A percentile compares a stretch with the other conserved stretches of the same genome.
These are phyloP conservation scores for Drosophila borealis DNA, from an alignment of 2,888 invertebrate species.

Conservation along the genomic window DNA sequence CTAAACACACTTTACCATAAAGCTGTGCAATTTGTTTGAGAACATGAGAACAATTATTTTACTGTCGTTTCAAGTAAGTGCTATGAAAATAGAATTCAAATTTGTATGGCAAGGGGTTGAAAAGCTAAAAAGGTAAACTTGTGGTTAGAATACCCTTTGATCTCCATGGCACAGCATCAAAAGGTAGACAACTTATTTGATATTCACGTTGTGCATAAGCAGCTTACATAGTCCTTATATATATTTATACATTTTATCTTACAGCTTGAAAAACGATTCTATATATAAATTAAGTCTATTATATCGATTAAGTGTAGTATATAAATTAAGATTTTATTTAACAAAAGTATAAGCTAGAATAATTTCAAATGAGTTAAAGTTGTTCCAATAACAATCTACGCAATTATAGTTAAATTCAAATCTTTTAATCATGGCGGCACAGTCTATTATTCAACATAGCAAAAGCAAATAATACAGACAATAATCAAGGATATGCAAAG, in stretches of 20 bases:
- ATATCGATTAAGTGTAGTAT: too few species aligned
- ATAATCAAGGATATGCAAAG: constrained; percentile 6
- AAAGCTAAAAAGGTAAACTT: constrained; percentile 22
- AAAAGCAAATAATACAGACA: too few species aligned
- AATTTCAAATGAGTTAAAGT: too few species aligned
- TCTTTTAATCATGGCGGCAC: too few species aligned
- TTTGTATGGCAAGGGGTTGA: constrained; percentile 1
- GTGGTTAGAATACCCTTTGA: constrained; percentile 26
- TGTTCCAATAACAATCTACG: too few species aligned
- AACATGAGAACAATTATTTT: constrained; percentile 38
- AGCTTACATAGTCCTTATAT: constrained; percentile 27
- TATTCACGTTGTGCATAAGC: constrained; percentile 13
- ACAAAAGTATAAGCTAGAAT: too few species aligned
- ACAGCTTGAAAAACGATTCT: too few species aligned
- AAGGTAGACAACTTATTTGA: constrained; percentile 4
- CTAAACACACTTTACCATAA: constrained; percentile 21
- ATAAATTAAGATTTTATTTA: too few species aligned
- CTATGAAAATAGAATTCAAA: constrained; percentile 12
- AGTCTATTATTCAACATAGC: too few species aligned
- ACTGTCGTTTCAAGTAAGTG: constrained; percentile 15
- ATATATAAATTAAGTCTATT: too few species aligned
- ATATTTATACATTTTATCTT: neutral
- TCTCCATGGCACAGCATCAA: constrained; percentile 13
- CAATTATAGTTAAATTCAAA: too few species aligned
- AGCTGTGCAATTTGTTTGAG: constrained; percentile 7